Evolutionary conservation across 2,797 vertebrate species (phyloP), one percentile per base, ranked within the genome.

Genomic region (Siniperca scherzeri): DNA sequence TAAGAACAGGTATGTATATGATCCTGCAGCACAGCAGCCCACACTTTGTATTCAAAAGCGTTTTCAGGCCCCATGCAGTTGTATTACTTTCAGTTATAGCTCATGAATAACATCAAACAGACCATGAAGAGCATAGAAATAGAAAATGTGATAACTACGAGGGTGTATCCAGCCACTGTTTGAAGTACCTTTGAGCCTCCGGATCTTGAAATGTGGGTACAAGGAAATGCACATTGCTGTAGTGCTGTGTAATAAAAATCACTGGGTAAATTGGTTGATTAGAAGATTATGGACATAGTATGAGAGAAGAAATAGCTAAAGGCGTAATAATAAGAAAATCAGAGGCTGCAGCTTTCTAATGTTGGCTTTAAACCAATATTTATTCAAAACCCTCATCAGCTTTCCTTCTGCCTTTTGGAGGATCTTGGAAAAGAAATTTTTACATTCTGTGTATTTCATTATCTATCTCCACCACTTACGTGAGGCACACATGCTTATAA

Each of bases 81-180:
- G 92, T 90, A 95, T 94, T 94, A 94, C 92, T 93, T 94, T 94
- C 94, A 91, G 92, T 92, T 94, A 92, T 83, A 91, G 92, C 95
- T 95, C 92, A 93, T 94, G 94, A 95, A 94, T 94, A 95, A 94
- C 94, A 94, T 95, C 93, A 95, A 95, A 95, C 91, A 91, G 92
- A 94, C 88, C 94, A 91, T 93, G 92, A 93, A 93, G 91, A 90
- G 90, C 90, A 88, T 84, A 93, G 93, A 95, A 92, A 94, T 92
- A 93, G 92, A 93, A 95, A 94, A 94, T 85, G 84, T 93, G 93
- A 94, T 93, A 93, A 95, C 89, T 92, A 91, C n/a, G 70, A 91
- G 91, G 89, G 91, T 89, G 90, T 88, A 88, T 87, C 87, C 87
- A 86, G 87, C 77, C 93, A 86, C 79, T 92, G 92, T 95, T 94